Conservation (phyloP, 1,140 invertebrate genomes). For the Magallana ariakensis region DNA sequence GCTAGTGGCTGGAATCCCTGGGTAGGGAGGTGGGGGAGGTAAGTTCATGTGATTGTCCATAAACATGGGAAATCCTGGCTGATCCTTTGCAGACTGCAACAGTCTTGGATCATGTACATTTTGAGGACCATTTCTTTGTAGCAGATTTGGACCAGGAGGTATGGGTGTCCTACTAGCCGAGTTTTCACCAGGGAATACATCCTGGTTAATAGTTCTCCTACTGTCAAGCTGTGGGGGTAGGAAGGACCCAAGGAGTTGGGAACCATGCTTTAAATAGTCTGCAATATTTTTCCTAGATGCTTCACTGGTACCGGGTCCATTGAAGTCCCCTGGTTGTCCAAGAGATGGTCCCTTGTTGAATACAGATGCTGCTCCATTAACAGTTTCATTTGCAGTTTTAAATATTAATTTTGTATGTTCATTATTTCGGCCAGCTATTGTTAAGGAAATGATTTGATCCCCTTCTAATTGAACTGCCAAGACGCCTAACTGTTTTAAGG, state of each 20-base stretch:
- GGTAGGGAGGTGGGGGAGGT: conserved; percentile 74
- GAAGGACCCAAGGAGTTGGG: conserved; percentile 66
- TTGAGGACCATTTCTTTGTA: conserved; percentile 10
- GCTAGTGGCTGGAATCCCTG: conserved; percentile 80
- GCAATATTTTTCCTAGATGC: conserved; percentile 78
- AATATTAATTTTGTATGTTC: conserved; percentile 88
- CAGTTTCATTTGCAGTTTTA: conserved; percentile 74
- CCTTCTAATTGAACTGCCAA: conserved; percentile 97
- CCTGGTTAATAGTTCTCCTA: background rate
- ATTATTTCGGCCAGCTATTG: conserved; percentile 88
- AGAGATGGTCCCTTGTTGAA: conserved; percentile 15
- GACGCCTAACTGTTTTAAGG: conserved; percentile 93
- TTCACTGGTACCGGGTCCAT: conserved; percentile 69
- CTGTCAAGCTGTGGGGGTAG: conserved; percentile 49
- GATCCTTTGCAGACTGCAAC: background rate
- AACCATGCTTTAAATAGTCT: conserved; percentile 77
- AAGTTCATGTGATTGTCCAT: conserved; percentile 50
- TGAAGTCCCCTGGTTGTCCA: conserved; percentile 57
- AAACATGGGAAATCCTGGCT: conserved; percentile 6
- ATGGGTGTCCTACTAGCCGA: background rate
- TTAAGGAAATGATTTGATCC: conserved; percentile 93
- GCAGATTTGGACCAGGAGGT: background rate
- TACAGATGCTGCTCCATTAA: conserved; percentile 66
- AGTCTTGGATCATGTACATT: background rate
- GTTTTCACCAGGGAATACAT: background rate